phyloP scores from a whole-genome alignment of 2,797 vertebrate species.

The Rachycentron canadum region DNA sequence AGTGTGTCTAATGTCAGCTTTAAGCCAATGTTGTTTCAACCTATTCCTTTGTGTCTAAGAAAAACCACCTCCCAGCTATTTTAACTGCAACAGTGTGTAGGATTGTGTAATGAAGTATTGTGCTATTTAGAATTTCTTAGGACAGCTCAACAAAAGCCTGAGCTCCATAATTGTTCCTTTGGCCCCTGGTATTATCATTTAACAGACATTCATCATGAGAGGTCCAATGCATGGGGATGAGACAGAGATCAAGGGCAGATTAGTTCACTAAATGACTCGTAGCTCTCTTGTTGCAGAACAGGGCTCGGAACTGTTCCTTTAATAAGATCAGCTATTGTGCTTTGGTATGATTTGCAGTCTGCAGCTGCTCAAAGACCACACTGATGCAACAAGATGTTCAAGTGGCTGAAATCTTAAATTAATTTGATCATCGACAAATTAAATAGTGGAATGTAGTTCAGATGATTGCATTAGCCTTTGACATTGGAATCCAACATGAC shows the following conservation, averaged over 20 bases:
- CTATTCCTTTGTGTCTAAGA: conserved; percentile 42
- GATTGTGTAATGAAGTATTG: conserved; percentile 61
- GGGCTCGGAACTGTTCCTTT: conserved; percentile 25
- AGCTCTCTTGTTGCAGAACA: conserved; percentile 59
- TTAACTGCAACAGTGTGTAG: conserved; percentile 48
- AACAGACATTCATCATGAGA: conserved; percentile 81
- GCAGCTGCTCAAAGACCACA: conserved; percentile 14
- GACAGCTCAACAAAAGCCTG: conserved; percentile 72
- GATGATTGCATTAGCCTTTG: neutral
- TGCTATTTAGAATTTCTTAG: conserved; percentile 68
- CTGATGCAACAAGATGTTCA: conserved; percentile 26
- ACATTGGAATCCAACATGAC: neutral
- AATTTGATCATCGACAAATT: conserved; percentile 19
- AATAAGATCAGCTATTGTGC: conserved; percentile 52
- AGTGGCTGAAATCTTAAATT: conserved; percentile 2
- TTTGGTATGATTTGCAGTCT: conserved; percentile 26
- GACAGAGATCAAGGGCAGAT: conserved; percentile 91
- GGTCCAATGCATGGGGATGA: conserved; percentile 88
- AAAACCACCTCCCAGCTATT: conserved; percentile 48
- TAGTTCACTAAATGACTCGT: conserved; percentile 88
- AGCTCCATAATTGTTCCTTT: conserved; percentile 77
- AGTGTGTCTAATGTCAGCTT: conserved; percentile 6
- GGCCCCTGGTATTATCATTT: conserved; percentile 76
- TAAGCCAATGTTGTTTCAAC: neutral
- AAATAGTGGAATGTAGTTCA: conserved; percentile 1